These are phyloP conservation scores for Tapera naevia DNA, from an alignment of 2,797 vertebrate genomes.

Conservation along the genomic window DNA sequence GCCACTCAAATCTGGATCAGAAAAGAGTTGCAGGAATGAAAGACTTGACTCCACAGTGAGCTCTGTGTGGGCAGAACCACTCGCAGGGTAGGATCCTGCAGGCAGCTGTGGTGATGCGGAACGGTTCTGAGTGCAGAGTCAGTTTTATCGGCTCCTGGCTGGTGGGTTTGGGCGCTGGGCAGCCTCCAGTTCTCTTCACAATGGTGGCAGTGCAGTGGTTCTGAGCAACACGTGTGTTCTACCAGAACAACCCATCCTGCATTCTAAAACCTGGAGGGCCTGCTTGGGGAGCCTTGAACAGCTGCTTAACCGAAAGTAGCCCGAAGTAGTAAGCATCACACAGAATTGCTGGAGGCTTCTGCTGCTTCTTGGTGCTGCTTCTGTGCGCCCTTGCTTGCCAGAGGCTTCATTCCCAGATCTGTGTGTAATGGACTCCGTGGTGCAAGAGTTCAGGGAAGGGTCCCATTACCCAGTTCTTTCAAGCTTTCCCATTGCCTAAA, in stretches of 20 bases:
- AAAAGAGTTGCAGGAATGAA: slow-evolving; percentile 14
- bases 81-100: not conserved
- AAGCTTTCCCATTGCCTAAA: slow-evolving; percentile 37
- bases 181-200: not conserved
- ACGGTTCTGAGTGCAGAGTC: too few relatives aligned
- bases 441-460: not conserved
- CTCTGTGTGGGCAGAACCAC: slow-evolving; percentile 26
- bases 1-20: slow-evolving; percentile 46
- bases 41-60: not conserved
- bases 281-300: not conserved
- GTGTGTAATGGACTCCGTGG: not conserved
- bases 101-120: not conserved
- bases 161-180: not conserved
- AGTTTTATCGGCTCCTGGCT: not conserved
- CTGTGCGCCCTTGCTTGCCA: not conserved
- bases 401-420: not conserved
- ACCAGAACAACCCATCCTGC: not conserved
- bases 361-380: not conserved
- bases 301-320: not conserved
- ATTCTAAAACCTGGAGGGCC: not conserved
- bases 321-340: not conserved
- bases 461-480: not conserved
- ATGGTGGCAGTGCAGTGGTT: not conserved
- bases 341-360: not conserved
- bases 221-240: not conserved